These are phyloP conservation scores for Drosophila atroscutellata DNA, from an alignment of 2,888 invertebrate genomes.

Conservation along the genomic window DNA sequence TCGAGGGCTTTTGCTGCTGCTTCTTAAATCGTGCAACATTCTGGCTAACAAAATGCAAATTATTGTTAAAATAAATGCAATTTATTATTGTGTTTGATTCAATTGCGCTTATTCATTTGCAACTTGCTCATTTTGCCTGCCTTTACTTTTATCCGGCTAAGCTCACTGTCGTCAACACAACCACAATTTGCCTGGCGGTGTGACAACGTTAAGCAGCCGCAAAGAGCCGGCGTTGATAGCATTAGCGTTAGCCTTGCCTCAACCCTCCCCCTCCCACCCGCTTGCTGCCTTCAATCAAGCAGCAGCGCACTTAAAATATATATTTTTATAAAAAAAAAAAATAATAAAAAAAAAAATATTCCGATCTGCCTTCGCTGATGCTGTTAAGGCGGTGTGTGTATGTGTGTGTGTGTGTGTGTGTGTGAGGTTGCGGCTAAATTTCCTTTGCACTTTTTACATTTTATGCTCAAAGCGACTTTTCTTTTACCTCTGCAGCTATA, in stretches of 20 bases:
- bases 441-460: conserved; percentile 77
- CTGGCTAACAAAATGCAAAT: conserved; percentile 61
- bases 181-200: conserved; percentile 70
- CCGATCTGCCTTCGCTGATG: conserved; percentile 50
- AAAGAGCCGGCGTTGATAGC: conserved; percentile 70
- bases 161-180: conserved; percentile 21
- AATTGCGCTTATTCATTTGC: conserved; percentile 62
- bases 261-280: neutral
- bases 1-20: neutral
- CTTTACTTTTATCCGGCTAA: conserved; percentile 32
- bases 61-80: conserved; percentile 71
- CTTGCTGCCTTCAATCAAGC: conserved; percentile 41
- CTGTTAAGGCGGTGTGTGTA: conserved; percentile 13
- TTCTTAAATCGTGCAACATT: conserved; percentile 29
- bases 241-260: conserved; percentile 3
- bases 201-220: conserved; percentile 74
- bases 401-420: conserved; percentile 2
- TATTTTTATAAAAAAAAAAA: conserved; percentile 49
- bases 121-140: conserved; percentile 62
- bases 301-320: conserved; percentile 48
- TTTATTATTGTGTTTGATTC: conserved; percentile 73
- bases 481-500: conserved; percentile 17
- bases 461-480: conserved; percentile 68
- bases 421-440: conserved; percentile 36
- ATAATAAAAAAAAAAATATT: conserved; percentile 57